These are phyloP conservation scores for Diacarnus erythraeanus DNA, from an alignment of 37 sponge, comb jelly and placozoan species.

Conservation along the genomic window DNA sequence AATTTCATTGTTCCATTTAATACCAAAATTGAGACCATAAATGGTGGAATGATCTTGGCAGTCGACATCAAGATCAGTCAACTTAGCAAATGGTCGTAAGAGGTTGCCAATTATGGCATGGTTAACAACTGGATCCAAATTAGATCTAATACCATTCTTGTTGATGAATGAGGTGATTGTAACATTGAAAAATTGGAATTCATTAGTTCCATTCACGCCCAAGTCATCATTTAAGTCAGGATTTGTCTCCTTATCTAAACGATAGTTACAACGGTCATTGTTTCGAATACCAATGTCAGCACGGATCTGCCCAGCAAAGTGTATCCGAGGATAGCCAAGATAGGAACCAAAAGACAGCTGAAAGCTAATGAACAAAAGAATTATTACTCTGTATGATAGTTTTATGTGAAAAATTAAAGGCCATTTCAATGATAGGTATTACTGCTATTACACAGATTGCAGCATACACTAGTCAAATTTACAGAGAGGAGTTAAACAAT, in stretches of 20 bases:
- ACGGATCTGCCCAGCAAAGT: conserved; percentile 29
- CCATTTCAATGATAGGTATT: too few species aligned
- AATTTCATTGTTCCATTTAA: neutral
- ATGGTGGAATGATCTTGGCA: conserved; percentile 7
- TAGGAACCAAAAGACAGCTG: conserved; percentile 2
- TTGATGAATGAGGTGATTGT: conserved; percentile 13
- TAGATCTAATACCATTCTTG: conserved; percentile 6
- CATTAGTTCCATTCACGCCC: conserved; percentile 26
- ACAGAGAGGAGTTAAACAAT: too few species aligned
- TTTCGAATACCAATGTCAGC: conserved; percentile 19
- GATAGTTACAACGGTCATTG: conserved; percentile 30
- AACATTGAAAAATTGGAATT: conserved; percentile 17
- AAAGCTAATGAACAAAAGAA: neutral
- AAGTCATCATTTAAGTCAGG: conserved; percentile 5
- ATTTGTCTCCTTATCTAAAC: neutral
- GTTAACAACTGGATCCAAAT: conserved; percentile 13
- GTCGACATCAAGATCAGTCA: conserved; percentile 45
- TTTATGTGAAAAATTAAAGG: too few species aligned
- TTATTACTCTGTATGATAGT: too few species aligned
- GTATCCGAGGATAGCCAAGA: conserved; percentile 17
- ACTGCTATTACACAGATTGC: too few species aligned
- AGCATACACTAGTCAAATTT: too few species aligned
- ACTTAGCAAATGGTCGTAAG: conserved; percentile 33
- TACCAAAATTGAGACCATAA: conserved; percentile 45
- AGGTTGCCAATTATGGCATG: conserved; percentile 14